Percentiles rank a stretch among this genome's conserved stretches.
Evolutionary conservation across 2,888 invertebrate genomes (phyloP).

Genomic region (Netelia inedita): DNA sequence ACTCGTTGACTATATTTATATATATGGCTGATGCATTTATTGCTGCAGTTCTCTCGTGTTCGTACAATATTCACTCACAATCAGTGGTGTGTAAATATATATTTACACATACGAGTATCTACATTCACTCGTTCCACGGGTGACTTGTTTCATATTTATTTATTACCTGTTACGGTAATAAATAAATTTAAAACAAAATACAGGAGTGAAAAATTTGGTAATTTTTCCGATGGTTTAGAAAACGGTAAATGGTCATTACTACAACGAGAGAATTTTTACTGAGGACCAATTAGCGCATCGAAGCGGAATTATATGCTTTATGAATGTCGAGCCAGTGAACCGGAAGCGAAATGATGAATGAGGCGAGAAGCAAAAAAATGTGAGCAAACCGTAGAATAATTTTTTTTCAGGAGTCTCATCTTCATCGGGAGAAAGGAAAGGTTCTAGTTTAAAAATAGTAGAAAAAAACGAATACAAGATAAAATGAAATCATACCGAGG

Average conservation of each 20-base stretch:
- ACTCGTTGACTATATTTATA: neutral
- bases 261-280: neutral
- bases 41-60: neutral
- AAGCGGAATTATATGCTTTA: conserved; percentile 53
- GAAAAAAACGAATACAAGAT: neutral
- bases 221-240: conserved; percentile 5
- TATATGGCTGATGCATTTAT: conserved; percentile 6
- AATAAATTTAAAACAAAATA: too few species aligned
- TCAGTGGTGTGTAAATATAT: neutral
- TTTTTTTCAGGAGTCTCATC: conserved; percentile 3
- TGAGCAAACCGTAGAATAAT: neutral
- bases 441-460: conserved; percentile 35
- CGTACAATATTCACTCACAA: neutral
- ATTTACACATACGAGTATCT: neutral
- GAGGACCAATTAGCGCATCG: conserved; percentile 51
- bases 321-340: conserved; percentile 47
- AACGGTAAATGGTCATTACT: conserved; percentile 17
- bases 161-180: too few species aligned
- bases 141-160: conserved; percentile 3
- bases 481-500: neutral
- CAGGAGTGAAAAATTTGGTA: too few species aligned
- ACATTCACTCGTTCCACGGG: neutral
- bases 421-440: conserved; percentile 9
- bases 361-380: neutral
- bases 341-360: conserved; percentile 40